phyloP scores from a whole-genome alignment of 2,888 invertebrate genomes.

The Ormyrus thymus region DNA sequence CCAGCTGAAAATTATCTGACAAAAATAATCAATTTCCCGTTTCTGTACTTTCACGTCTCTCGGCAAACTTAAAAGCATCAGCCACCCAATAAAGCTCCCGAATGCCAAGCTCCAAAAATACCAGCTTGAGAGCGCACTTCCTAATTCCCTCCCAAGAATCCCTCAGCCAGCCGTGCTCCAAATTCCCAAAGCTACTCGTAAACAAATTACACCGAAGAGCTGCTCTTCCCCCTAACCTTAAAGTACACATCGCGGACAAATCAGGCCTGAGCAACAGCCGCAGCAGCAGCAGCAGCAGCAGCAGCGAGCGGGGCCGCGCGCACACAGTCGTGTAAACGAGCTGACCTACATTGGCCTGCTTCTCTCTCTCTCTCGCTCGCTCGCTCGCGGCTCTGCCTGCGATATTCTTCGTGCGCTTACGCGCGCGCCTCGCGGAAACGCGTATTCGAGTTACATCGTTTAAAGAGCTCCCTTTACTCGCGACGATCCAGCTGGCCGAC shows the following conservation, averaged over 20 bases:
- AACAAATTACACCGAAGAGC: no score
- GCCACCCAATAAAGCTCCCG: no score
- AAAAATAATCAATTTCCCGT: no score
- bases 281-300: conserved; percentile 21
- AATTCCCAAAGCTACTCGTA: no score
- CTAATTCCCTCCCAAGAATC: no score
- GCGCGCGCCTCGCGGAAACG: conserved; percentile 1
- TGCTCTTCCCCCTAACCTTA: conserved; percentile 41
- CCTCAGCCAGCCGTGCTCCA: neutral
- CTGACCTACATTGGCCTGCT: conserved; percentile 63
- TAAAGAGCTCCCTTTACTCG: conserved; percentile 9
- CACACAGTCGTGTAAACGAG: conserved; percentile 61
- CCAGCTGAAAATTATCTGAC: no score
- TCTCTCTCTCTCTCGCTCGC: conserved; percentile 21
- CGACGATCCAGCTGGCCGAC: neutral
- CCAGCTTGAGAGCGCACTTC: no score
- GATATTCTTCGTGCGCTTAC: neutral
- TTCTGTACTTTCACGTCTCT: no score
- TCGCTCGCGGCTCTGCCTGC: conserved; percentile 38
- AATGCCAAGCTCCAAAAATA: no score
- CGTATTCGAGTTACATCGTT: conserved; percentile 39
- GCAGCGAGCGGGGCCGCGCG: conserved; percentile 37
- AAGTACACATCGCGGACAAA: conserved; percentile 1
- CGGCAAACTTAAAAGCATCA: no score
- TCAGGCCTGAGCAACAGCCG: neutral